Evolutionary conservation across 2,888 invertebrate genomes (phyloP).

Genomic region (Fabriciana adippe): DNA sequence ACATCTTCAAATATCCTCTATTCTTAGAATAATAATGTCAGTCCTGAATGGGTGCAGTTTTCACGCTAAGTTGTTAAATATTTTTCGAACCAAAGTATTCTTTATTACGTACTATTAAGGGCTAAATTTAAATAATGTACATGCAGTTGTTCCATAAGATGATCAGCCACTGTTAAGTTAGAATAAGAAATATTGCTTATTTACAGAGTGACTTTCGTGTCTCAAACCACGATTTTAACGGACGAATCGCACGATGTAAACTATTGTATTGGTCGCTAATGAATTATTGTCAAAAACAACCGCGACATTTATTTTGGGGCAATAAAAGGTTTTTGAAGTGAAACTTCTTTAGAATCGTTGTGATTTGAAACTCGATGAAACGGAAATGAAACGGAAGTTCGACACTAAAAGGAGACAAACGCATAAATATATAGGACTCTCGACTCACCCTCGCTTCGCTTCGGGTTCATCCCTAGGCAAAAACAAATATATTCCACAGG

Average conservation of each 20-base stretch:
- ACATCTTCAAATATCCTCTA: constrained; percentile 7
- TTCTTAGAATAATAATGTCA: constrained; percentile 17
- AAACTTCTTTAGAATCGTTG: no score
- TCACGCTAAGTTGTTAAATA: constrained; percentile 11
- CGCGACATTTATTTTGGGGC: not conserved
- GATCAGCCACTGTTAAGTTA: constrained; percentile 1
- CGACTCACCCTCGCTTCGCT: no score
- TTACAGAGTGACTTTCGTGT: constrained; percentile 6
- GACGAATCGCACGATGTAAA: not conserved
- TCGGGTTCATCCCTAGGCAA: no score
- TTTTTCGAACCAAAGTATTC: not conserved
- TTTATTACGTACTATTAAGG: not conserved
- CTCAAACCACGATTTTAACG: not conserved
- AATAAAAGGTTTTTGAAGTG: no score
- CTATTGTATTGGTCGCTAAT: not conserved
- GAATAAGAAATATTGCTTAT: constrained; percentile 8
- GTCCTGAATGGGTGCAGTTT: constrained; percentile 20
- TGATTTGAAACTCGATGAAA: no score
- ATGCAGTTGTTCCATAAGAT: constrained; percentile 4
- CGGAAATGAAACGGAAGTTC: no score
- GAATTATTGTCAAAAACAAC: not conserved
- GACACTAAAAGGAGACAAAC: no score
- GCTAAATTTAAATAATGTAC: not conserved
- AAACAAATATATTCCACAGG: no score
- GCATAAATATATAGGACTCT: no score